phyloP scores from a whole-genome alignment of 2,797 vertebrate species.

The Gorsachius magnificus region DNA sequence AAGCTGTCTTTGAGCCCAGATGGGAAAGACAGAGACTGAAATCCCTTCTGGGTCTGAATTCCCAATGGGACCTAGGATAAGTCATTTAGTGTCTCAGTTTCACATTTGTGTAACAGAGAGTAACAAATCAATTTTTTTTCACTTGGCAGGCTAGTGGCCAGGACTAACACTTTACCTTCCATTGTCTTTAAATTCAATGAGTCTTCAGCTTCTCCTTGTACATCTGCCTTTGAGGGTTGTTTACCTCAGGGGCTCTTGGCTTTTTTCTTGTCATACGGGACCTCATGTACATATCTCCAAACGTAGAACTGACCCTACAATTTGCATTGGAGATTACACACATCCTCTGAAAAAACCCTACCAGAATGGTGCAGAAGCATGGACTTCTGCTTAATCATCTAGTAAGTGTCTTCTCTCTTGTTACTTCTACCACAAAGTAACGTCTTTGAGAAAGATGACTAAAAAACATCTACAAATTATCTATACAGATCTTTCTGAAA shows the following conservation, averaged over 20 bases:
- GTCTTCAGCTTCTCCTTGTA: not conserved
- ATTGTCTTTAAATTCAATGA: not conserved
- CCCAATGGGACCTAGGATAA: not conserved
- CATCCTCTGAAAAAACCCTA: not conserved
- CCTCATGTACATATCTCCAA: not conserved
- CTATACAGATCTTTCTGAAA: not conserved
- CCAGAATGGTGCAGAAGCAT: not conserved
- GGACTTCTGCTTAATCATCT: not conserved
- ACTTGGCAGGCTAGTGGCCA: not conserved
- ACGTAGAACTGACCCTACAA: not conserved
- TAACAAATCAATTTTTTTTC: not conserved
- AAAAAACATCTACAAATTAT: not conserved
- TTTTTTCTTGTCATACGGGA: not conserved
- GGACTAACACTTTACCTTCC: not conserved
- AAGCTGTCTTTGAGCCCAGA: not conserved
- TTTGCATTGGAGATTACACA: not conserved
- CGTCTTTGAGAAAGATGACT: not conserved
- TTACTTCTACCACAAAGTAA: not conserved
- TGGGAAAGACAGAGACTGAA: not conserved
- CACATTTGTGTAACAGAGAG: not conserved
- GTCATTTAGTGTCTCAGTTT: not conserved
- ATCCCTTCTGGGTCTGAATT: not conserved
- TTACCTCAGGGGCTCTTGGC: not conserved
- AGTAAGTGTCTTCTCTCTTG: fast-evolving
- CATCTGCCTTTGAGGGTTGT: not conserved